Base-by-base conservation (phyloP, 2,888 invertebrate genomes). In the Peribatodes rhomboidaria region DNA sequence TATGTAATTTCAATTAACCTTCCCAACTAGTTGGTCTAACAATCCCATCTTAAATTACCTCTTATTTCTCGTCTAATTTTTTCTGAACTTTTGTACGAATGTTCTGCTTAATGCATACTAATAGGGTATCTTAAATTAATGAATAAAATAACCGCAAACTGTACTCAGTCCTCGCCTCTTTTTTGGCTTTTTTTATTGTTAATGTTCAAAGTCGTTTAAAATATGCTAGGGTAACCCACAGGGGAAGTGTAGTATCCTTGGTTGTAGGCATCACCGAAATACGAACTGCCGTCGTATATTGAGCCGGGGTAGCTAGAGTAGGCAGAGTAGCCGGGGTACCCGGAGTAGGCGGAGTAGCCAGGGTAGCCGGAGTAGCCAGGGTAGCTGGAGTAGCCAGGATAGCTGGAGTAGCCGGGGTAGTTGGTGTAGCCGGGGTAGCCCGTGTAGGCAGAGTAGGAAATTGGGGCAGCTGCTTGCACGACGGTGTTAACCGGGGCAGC, bases 81-180 rank as follows among this genome's bases (percentile, higher is more conserved):
- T 4, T 27, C 27, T 27, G 6, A 27, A 27, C 6, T 27, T 27
- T 4, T 27, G 3, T 27, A 27, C 39, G 14, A 39, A 39, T 39
- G 1, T 39, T 39, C 9, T 42, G 20, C 20, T 20, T 20, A 20
- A 20, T 11, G 11, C 20, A 27, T 41, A 41, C 13, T n/a, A 6
- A 41, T 11, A 13, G 11, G 27, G 37, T 46, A 14, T 35, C 22
- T 31, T 27, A n/a, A n/a, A n/a, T n/a, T n/a, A n/a, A 44, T 11
- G 9, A 62, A 65, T 63, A 50, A 70, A 68, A 67, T 54, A 11
- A 64, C 47, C 1, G 37, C 50, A 56, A 46, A 65, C 50, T 9
- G 55, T 49, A 31, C 35, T n/a, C 55, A 57, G 54, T 70, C 72
- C 59, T 68, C 71, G 72, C 72, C 72, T 72, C 69, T 49, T 66